A percentile compares a stretch with the other conserved stretches of the same genome.
These are phyloP conservation scores for Suricata suricatta DNA, from an alignment of 2,113 vertebrate genomes.

Conservation along the genomic window DNA sequence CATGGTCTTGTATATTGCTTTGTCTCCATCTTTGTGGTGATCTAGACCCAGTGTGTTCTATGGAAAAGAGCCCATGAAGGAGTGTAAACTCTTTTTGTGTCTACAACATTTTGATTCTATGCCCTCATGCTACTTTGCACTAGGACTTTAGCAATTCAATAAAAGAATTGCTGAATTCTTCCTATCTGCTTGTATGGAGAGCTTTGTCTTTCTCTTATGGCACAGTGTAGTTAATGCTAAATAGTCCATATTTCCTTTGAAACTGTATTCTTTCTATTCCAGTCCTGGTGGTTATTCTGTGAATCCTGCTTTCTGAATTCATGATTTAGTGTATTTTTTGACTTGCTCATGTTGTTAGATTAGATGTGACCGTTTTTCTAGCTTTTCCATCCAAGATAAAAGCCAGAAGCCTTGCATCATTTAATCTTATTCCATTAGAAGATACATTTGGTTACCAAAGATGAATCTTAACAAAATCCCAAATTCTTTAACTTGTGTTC, in stretches of 20 bases:
- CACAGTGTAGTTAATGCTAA: background rate
- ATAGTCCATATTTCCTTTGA: background rate
- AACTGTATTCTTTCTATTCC: background rate
- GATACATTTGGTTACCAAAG: background rate
- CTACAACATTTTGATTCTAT: background rate
- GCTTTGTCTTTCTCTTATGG: background rate
- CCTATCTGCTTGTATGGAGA: background rate
- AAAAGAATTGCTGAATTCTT: background rate
- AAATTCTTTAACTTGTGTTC: background rate
- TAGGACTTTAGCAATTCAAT: background rate
- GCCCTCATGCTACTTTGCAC: background rate
- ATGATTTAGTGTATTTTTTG: background rate
- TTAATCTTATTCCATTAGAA: background rate
- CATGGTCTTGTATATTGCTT: too few species aligned
- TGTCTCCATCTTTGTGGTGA: background rate
- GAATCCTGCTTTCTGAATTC: background rate
- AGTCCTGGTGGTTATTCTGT: background rate
- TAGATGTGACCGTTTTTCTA: background rate
- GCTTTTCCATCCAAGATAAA: background rate
- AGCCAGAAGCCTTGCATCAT: background rate
- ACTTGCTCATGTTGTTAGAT: background rate
- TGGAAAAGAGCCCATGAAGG: background rate
- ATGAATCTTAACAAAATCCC: background rate
- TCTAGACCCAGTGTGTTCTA: background rate
- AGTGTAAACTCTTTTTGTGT: background rate